Percentiles rank a stretch among this genome's conserved stretches.
These are phyloP conservation scores for Hypothenemus hampei DNA, from an alignment of 1,140 invertebrate genomes.

Conservation along the genomic window DNA sequence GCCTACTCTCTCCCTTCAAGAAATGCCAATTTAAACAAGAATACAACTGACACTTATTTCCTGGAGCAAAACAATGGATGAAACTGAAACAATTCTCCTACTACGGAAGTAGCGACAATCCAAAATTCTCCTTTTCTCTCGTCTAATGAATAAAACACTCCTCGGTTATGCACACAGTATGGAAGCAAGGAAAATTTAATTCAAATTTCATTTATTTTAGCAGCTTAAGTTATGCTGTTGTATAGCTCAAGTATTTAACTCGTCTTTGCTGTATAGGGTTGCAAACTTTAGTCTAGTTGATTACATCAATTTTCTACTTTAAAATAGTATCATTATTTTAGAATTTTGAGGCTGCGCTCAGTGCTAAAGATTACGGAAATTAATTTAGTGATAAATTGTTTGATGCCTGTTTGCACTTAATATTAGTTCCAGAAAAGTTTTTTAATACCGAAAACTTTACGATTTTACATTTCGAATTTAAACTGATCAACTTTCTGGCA, in stretches of 20 bases:
- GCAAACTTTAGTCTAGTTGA: not conserved
- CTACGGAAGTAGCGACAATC: slow-evolving; percentile 14
- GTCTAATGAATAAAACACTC: slow-evolving; percentile 13
- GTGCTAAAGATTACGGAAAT: not conserved
- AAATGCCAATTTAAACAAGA: slow-evolving; percentile 17
- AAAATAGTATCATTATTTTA: slow-evolving; percentile 1
- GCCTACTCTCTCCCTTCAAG: slow-evolving; percentile 3
- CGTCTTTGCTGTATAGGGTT: slow-evolving; percentile 4
- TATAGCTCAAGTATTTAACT: slow-evolving; percentile 10
- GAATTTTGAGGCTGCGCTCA: not conserved
- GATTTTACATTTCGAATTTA: not conserved
- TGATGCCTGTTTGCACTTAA: too few species aligned
- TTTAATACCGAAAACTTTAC: too few species aligned
- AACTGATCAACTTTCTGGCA: not conserved
- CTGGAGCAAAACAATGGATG: slow-evolving; percentile 12
- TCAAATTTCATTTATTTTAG: slow-evolving; percentile 18
- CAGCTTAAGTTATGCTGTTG: slow-evolving; percentile 6
- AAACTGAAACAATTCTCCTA: slow-evolving; percentile 17
- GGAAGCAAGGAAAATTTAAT: slow-evolving; percentile 17
- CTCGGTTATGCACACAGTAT: slow-evolving; percentile 11
- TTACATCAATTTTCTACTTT: slow-evolving; percentile 11
- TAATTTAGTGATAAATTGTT: not conserved
- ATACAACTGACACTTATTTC: slow-evolving; percentile 23
- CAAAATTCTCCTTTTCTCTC: not conserved
- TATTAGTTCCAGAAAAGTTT: too few species aligned